Conservation (phyloP, 2,888 invertebrate species). For the Hirtodrosophila duncani region DNA sequence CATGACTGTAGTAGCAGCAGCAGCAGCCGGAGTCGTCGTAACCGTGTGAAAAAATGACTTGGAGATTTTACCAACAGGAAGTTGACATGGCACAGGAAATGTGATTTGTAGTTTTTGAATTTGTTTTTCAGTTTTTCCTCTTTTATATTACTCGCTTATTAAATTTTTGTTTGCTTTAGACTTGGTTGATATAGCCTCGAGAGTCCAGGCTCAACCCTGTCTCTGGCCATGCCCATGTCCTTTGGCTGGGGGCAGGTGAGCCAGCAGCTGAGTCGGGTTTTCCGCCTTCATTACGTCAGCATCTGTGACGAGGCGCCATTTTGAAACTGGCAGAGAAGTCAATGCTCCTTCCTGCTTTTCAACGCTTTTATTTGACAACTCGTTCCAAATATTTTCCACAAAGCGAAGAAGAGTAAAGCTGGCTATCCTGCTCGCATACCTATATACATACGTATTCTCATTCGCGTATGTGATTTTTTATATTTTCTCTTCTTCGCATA, state of each 20-base stretch:
- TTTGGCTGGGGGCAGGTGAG: constrained; percentile 30
- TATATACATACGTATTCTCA: constrained; percentile 16
- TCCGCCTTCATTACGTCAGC: constrained; percentile 39
- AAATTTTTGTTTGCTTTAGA: constrained; percentile 39
- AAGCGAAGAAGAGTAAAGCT: constrained; percentile 29
- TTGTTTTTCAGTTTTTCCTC: constrained; percentile 65
- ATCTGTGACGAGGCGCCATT: constrained; percentile 50
- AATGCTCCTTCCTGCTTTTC: constrained; percentile 39
- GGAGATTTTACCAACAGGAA: constrained; percentile 70
- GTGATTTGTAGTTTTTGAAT: constrained; percentile 72
- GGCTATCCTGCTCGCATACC: constrained; percentile 20
- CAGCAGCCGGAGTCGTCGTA: constrained; percentile 2
- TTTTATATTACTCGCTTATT: constrained; percentile 10
- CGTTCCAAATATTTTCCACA: constrained; percentile 34
- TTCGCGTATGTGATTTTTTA: constrained; percentile 30
- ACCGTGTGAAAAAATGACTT: constrained; percentile 75
- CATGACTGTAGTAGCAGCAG: constrained; percentile 30
- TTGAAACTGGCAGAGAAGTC: constrained; percentile 46
- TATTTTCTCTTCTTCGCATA: too few species aligned
- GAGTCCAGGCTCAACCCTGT: not conserved
- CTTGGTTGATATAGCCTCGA: constrained; percentile 38
- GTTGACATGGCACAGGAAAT: constrained; percentile 65
- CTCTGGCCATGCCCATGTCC: constrained; percentile 1
- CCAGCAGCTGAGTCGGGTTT: constrained; percentile 23
- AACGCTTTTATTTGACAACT: constrained; percentile 42